Evolutionary conservation across 35 echinoderm and acorn worm species (phyloP), one percentile per base, ranked within the genome.

Genomic region (Eucidaris tribuloides): DNA sequence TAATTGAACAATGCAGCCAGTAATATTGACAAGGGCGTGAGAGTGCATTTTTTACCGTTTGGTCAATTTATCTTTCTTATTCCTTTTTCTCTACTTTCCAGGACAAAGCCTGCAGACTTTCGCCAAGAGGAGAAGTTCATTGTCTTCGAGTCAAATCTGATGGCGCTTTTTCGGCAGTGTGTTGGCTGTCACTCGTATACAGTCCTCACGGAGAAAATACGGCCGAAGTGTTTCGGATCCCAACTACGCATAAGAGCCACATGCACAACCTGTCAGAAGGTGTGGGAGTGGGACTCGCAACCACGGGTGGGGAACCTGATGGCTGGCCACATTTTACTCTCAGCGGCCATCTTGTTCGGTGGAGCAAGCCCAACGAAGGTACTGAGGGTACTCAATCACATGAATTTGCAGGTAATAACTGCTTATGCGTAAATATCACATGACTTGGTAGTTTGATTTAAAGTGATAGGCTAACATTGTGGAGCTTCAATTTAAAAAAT

Each of bases 291-390:
- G 78, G 23, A 13, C 2, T 82, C 77, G 31, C 86, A 89, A 37
- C 86, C 78, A 13, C 14, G 20, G 14, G 68, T 82, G 20, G 56
- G 55, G 42, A 79, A 89, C 46, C 45, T 49, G 17, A 57, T 61
- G 14, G 77, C 77, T 43, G 78, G 58, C 7, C 81, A 82, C 45
- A 11, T 82, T 9, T 17, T 50, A 7, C 30, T 89, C 39, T 89
- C 86, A 20, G 33, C 77, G 22, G 77, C 77, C 29, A 81, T 89
- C 31, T 19, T 89, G 18, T 89, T 68, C 70, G 79, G 49, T 36
- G 80, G 79, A 34, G 61, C 62, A 15, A 89, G 86, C 48, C 79
- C 80, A 2, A 44, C 37, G 29, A 83, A 88, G 42, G 36, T 62
- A 32, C 3, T 83, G 25, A 24, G 79, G 23, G 27, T 89, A 11